Percentiles rank a stretch among this genome's conserved stretches.
phyloP scores from a whole-genome alignment of 2,888 invertebrate species.

The Andricus quercusramuli region DNA sequence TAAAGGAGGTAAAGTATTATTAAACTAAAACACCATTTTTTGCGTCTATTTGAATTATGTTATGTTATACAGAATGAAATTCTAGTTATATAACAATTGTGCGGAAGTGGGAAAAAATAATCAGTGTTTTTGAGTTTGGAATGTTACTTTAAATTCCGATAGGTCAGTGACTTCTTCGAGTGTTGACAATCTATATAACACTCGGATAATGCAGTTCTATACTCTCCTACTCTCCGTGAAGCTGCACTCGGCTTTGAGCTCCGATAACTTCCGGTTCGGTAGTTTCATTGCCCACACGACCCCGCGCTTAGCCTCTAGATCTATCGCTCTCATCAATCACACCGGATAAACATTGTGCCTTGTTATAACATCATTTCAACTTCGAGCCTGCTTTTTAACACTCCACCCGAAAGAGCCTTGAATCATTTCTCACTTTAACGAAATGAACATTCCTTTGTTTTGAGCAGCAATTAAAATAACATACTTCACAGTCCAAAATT shows the following conservation, averaged over 20 bases:
- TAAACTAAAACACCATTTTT: too few species aligned
- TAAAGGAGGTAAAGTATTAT: too few species aligned
- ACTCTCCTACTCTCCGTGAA: conserved; percentile 10
- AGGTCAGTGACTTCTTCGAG: conserved; percentile 27
- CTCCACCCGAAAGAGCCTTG: neutral
- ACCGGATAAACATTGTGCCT: conserved; percentile 15
- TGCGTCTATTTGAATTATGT: too few species aligned
- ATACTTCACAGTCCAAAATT: too few species aligned
- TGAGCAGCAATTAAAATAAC: neutral
- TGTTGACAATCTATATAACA: conserved; percentile 31
- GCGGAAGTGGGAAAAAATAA: neutral
- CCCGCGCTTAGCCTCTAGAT: conserved; percentile 58
- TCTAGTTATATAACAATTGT: too few species aligned
- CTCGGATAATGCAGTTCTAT: conserved; percentile 25
- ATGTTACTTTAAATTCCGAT: conserved; percentile 8
- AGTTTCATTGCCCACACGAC: conserved; percentile 57
- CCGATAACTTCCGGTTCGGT: conserved; percentile 67
- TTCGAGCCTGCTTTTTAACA: neutral
- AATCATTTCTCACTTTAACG: neutral
- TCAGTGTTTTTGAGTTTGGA: neutral
- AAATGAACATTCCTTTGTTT: neutral
- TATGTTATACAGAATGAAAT: too few species aligned
- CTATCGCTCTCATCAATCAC: conserved; percentile 47
- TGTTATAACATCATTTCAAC: conserved; percentile 32
- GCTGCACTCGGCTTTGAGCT: conserved; percentile 62